Evolutionary conservation across 2,888 invertebrate genomes (phyloP).

Genomic region (Aleiodes alternator): DNA sequence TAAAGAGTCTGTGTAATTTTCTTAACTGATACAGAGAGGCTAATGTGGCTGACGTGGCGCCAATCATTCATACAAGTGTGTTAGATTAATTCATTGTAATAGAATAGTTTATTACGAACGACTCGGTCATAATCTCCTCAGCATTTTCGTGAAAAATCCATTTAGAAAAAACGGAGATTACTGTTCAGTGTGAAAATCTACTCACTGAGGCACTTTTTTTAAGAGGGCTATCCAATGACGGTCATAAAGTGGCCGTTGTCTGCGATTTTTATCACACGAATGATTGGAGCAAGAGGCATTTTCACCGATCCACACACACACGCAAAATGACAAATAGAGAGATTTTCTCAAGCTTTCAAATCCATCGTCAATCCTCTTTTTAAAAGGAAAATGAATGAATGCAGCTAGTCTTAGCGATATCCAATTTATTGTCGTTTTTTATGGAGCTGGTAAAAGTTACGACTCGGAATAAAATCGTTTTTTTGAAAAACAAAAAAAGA

Average conservation of each 20-base stretch:
- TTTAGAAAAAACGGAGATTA: not conserved
- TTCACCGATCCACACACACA: not conserved
- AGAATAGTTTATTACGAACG: conserved; percentile 6
- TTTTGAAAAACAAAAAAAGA: not conserved
- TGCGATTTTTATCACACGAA: conserved; percentile 26
- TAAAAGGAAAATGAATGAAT: conserved; percentile 32
- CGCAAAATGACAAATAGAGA: not conserved
- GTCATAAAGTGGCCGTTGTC: conserved; percentile 30
- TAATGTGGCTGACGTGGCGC: conserved; percentile 3
- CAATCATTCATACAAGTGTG: conserved; percentile 3
- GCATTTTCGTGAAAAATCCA: conserved; percentile 3
- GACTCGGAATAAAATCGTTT: not conserved
- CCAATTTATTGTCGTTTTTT: conserved; percentile 3
- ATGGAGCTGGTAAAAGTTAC: conserved; percentile 25
- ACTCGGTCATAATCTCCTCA: not conserved
- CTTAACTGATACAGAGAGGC: conserved; percentile 10
- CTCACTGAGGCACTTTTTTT: conserved; percentile 2
- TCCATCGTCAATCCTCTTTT: conserved; percentile 13
- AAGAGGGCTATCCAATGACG: conserved; percentile 19
- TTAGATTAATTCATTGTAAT: conserved; percentile 4
- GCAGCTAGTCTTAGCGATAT: conserved; percentile 23
- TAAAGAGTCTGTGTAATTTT: not conserved
- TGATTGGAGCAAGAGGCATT: conserved; percentile 25
- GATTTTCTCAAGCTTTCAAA: not conserved
- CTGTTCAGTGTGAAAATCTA: conserved; percentile 18